Evolutionary conservation across 2,888 invertebrate genomes (phyloP), one percentile per base, ranked within the genome.

Genomic region (Odiellus spinosus): DNA sequence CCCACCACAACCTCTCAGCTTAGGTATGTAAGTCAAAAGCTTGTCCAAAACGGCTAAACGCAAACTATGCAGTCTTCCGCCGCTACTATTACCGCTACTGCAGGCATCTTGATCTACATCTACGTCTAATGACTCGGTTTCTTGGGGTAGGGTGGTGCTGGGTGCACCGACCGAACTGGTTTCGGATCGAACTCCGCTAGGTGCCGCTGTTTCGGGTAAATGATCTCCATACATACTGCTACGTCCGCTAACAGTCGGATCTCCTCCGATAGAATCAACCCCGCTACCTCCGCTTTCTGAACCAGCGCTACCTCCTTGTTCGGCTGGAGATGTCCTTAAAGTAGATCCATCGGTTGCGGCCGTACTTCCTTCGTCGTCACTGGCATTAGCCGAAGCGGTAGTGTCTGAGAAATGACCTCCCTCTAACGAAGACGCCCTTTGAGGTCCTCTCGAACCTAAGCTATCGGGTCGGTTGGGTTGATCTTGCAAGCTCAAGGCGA

Each of bases 321-420:
- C 83, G 1, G 81, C 81, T 2, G 83, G 83, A 0, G 82, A 83
- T 3, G 82, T 82, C 47, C 88, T 77, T 51, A 91, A 71, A 0
- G 90, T 90, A 42, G 87, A 88, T 47, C 90, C 90, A 65, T 91
- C 91, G 0, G 88, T 91, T 1, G 90, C 90, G 8, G 88, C 91
- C 33, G 88, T 91, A 55, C 88, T 90, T 45, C 84, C 91, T 66
- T 93, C 93, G 64, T 88, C 88, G 63, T 93, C 93, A 10, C 88
- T 88, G 4, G 86, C 88, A 44, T 76, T 84, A 3, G 86, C 83
- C 14, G 88, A 84, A 15, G 83, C 82, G 3, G 82, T 80, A 17
- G 82, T 80, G 56, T 85, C 85, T 43, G 82, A 82, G 61, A 78
- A 78, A 59, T 78, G 77, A 2, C 77, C 76, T 60, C 76, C 74